Evolutionary conservation across 2,888 invertebrate genomes (phyloP), one percentile per base, ranked within the genome.

Genomic region (Synanthedon tipuliformis): DNA sequence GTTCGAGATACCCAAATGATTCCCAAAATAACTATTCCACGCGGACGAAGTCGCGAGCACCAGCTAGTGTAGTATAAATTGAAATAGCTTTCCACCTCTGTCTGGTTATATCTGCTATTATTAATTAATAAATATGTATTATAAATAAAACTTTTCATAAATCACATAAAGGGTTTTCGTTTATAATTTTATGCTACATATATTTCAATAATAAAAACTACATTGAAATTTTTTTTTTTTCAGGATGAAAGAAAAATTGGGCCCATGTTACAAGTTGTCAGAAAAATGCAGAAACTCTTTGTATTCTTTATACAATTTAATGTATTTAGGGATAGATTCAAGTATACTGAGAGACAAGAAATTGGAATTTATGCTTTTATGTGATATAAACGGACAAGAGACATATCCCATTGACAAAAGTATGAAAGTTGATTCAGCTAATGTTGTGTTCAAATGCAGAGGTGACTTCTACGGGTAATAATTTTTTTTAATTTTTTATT

Each of bases 291-390:
- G 71, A 5, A 64, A 50, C 2, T 71, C 78, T 1, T 61, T 89
- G 2, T 60, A 80, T 53, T 75, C 76, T 48, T 62, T 89, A 15
- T 75, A 88, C 57, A 55, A 79, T 3, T 63, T 88, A 1, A 86
- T 83, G 78, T 88, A 85, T 58, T 66, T 88, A 4, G 88, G 89
- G 2, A 78, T 82, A 10, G 69, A 82, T 56, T 78, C 73, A 48
- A 69, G 60, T 12, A 58, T 75, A 1, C 75, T 88, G 50, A 70
- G 80, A 52, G 84, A 88, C 0, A 82, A 79, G 52, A 75, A 65
- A 18, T 62, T 88, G 12, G 87, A 88, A 56, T 58, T 80, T 1
- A 64, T 71, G 34, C 70, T 85, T 3, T 62, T 87, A 1, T 64
- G 80, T 57, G 75, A 82, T 53, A 81, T 81, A 61, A 67, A 62